Percentiles rank a stretch among this genome's conserved stretches.
Evolutionary conservation across 23 tunicate species (phyloP).

Genomic region (Trididemnum clinides): DNA sequence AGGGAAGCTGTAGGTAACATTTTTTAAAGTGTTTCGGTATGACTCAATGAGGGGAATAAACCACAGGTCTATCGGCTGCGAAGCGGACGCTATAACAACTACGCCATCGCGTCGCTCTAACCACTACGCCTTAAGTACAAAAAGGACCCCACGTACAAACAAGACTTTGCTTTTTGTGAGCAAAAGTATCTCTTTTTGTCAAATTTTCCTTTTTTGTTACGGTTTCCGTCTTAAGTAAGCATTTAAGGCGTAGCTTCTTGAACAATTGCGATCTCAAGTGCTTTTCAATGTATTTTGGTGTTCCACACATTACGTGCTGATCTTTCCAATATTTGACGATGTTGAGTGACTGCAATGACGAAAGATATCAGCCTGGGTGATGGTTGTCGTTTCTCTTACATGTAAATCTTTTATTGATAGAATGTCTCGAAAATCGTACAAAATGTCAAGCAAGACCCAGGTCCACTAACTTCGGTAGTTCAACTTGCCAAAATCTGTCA

Average conservation of each 20-base stretch:
- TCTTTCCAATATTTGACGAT: constrained; percentile 99
- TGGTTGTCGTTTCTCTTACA: constrained; percentile 95
- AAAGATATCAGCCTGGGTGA: constrained; percentile 90
- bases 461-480: constrained; percentile 96
- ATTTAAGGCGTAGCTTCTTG: constrained; percentile 71
- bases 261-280: constrained; percentile 68
- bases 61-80: too few species aligned
- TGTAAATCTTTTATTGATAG: constrained; percentile 81
- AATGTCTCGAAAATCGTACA: constrained; percentile 76
- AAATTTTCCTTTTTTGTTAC: constrained; percentile 39
- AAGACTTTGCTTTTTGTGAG: constrained; percentile 34
- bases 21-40: too few species aligned
- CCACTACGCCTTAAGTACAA: too few species aligned
- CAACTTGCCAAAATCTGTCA: constrained; percentile 91
- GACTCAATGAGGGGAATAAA: too few species aligned
- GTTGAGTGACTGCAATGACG: constrained; percentile 82
- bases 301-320: constrained; percentile 86
- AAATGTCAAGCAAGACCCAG: constrained; percentile 81
- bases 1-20: too few species aligned
- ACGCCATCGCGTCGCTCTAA: too few species aligned
- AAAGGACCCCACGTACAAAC: too few species aligned
- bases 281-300: constrained; percentile 91
- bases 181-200: constrained; percentile 32
- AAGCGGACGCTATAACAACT: too few species aligned
- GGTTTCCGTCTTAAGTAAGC: constrained; percentile 80